Base-by-base conservation (phyloP, 2,888 invertebrate species). In the Hyposoter dolosus region DNA sequence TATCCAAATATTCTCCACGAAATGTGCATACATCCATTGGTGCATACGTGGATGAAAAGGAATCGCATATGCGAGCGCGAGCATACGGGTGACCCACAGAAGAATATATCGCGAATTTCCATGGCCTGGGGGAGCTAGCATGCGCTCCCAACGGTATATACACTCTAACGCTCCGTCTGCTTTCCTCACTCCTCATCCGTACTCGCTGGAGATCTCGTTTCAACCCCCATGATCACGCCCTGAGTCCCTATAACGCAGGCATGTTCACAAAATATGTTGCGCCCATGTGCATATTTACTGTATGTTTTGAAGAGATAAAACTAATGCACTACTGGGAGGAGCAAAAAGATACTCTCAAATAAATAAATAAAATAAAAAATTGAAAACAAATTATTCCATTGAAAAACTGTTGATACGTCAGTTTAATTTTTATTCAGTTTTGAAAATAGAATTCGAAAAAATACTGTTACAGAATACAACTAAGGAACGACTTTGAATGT, bases 101-200 rank as follows among this genome's bases (percentile, higher is more conserved):
- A 75, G 78, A 82, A 85, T 79, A 85, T 82, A 79, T 79, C 79
- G 79, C 69, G 71, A 82, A 85, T 85, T 79, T 85, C 82, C 82
- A 82, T 85, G 69, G 82, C 85, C 85, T 79, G 65, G 65, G 82
- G 85, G 82, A 76, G 19, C 35, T 45, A 53, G 43, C 72, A 35
- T 69, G 23, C 69, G 15, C 53, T 85, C 40, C 75, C 79, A 69
- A 56, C 65, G 71, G 65, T 79, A 79, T 32, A 40, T 76, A 82
- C 35, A 75, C 66, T 23, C 53, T 74, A 56, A 23, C 74, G 53
- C 65, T 78, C 74, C 76, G 47, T 69, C 72, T 68, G 78, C 82
- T 77, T 74, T 68, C 43, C 84, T 78, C 81, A 63, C 84, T 74
- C 84, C 84, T 82, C 68, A 45, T 78, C 47, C 35, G 66, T 47